Evolutionary conservation across 2,888 invertebrate genomes (phyloP).

Genomic region (Synergus japonicus): DNA sequence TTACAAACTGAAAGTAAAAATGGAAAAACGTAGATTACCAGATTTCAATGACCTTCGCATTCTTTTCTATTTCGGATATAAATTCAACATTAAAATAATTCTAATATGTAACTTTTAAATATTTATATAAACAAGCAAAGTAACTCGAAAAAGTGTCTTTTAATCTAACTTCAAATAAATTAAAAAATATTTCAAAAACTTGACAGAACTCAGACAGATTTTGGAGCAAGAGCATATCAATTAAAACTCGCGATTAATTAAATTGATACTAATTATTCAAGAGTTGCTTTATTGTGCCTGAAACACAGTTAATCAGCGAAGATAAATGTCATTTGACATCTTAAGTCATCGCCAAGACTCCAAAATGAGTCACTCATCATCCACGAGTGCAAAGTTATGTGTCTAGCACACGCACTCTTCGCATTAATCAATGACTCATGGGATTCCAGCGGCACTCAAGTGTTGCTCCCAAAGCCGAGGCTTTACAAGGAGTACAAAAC

Average conservation of each 20-base stretch:
- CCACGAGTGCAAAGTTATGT: slow-evolving; percentile 24
- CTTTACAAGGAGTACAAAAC: slow-evolving; percentile 19
- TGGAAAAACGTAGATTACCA: neutral
- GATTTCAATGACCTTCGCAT: neutral
- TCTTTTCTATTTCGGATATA: slow-evolving; percentile 7
- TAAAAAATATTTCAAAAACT: neutral
- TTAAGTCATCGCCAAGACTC: slow-evolving; percentile 37
- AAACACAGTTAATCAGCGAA: slow-evolving; percentile 22
- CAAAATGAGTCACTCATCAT: slow-evolving; percentile 40
- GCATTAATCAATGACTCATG: slow-evolving; percentile 54
- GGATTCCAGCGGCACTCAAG: slow-evolving; percentile 52
- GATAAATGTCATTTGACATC: slow-evolving; percentile 38
- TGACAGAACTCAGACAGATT: neutral
- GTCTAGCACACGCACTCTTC: slow-evolving; percentile 44
- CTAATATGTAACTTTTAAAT: neutral
- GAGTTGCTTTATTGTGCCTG: neutral
- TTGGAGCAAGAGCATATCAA: neutral
- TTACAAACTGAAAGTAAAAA: neutral
- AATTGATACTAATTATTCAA: slow-evolving; percentile 5
- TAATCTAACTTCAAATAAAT: too few relatives aligned
- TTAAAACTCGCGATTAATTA: slow-evolving; percentile 2
- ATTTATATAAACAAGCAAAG: neutral
- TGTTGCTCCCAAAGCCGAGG: slow-evolving; percentile 37
- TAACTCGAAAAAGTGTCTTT: too few relatives aligned
- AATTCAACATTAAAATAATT: neutral